Base-by-base conservation (phyloP, 1,140 invertebrate genomes). In the Megalopta genalis region DNA sequence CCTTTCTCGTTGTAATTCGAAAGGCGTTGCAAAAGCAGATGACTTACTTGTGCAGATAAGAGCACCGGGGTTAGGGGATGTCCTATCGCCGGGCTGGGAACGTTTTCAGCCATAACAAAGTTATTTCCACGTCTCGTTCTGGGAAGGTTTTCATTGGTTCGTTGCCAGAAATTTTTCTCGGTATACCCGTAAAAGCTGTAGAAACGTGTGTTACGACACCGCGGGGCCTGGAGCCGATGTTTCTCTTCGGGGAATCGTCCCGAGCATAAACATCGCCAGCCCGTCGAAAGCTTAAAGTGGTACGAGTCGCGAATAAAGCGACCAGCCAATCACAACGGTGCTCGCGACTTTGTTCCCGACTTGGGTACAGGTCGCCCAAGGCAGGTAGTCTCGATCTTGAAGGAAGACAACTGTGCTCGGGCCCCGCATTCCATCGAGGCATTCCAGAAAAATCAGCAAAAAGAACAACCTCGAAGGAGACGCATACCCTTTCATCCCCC, bases 161-260 rank as follows among this genome's bases (percentile, higher is more conserved):
- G 12, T 64, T 83, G 78, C 82, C 85, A 78, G 84, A 80, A 84
- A 81, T 81, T 84, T 83, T 84, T 81, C 77, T 59, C 67, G 37
- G 81, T 86, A 81, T 76, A 74, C 80, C 60, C 77, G 81, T 80
- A 71, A 81, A 32, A 86, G 77, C 71, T 69, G 59, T 57, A 67
- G 83, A 77, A 77, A 76, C 69, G 80, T 59, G 66, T 68, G 70
- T 87, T 87, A 80, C 86, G 73, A 87, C 77, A 85, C 76, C 59
- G 68, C 42, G 32, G 65, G 52, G 23, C 62, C 54, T 21, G 32
- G 32, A 23, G 25, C 59, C 68, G 60, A 83, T 86, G 80, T 86
- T 86, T 86, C 80, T 83, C 80, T 86, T 86, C 84, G 84, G 25
- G 67, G 84, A 86, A 86, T 66, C 64, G 74, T 71, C 59, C 27